Base-by-base conservation (phyloP, 2,113 vertebrate genomes). In the Brachypodius melanocephalos region DNA sequence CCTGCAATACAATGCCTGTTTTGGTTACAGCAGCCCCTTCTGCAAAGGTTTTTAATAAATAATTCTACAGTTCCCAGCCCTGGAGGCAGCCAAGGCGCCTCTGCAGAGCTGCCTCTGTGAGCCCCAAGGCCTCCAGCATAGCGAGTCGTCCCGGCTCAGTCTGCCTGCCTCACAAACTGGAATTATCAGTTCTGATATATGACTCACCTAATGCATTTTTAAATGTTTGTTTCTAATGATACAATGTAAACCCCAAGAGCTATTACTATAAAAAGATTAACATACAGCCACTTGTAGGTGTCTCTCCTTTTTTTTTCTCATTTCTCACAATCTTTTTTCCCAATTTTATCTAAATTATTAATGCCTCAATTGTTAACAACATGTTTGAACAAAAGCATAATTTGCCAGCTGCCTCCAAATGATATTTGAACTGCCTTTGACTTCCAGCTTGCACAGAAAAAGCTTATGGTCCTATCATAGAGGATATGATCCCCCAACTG, bases 131-230 rank as follows among this genome's bases (percentile, higher is more conserved):
- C 0, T 28, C 42, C 78, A 74, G 79, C 55, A 46, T 25, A 67
- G 57, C 16, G 0, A 54, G 61, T 31, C 8, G 0, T 8, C 40
- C 28, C 0, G 0, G 43, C 49, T 46, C 49, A 49, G 36, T 17
- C 22, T 34, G 57, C 63, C 42, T 28, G 69, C 67, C 67, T 7
- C 52, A 10, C 25, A 2, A 80, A 51, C 68, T 31, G 72, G 49
- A 54, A 22, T 51, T 45, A 71, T n/a, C 73, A 29, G 29, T 16
- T 46, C 10, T 40, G 19, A 32, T 38, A 0, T 12, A 4, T 19
- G 45, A 85, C 71, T 72, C 43, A 34, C 42, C 11, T 57, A 51
- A 84, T 48, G 51, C 66, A 65, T 48, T 58, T 88, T 76, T 29
- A 73, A 89, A 74, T 3, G 1, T n/a, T 76, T 68, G 22, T 54